Conservation (phyloP, 2,888 invertebrate species). For the Cephus spinipes region DNA sequence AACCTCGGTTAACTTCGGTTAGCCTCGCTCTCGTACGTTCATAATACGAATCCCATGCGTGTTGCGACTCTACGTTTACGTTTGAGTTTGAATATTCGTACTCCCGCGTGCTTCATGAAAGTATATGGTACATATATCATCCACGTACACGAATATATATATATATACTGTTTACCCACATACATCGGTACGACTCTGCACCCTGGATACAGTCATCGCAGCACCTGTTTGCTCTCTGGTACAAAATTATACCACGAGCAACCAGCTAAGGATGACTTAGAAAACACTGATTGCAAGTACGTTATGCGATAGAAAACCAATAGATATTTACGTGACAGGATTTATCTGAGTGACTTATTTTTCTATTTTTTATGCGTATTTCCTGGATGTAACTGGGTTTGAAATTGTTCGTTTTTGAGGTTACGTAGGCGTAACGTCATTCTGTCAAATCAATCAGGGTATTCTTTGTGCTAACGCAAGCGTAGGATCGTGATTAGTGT, state of each 20-base stretch:
- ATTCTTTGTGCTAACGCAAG: not conserved
- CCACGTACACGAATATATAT: not conserved
- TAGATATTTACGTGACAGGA: not conserved
- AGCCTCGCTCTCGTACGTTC: not conserved
- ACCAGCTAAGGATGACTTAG: not conserved
- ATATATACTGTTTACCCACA: not conserved
- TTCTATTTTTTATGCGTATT: not conserved
- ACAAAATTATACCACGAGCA: conserved; percentile 17
- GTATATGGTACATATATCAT: not conserved
- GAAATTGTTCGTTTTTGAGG: not conserved
- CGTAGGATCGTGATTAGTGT: not conserved
- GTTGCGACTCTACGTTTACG: not conserved
- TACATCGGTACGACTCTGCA: conserved; percentile 2
- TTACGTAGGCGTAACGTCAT: not conserved
- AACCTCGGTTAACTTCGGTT: not conserved
- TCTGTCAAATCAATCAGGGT: not conserved
- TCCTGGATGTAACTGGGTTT: not conserved
- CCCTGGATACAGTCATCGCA: conserved; percentile 15
- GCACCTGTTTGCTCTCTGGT: conserved; percentile 23
- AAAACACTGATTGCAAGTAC: not conserved
- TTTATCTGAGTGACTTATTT: not conserved
- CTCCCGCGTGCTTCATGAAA: not conserved
- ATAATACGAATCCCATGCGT: not conserved
- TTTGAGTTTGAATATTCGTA: not conserved
- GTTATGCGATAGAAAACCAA: not conserved